Conservation (phyloP, 2,113 vertebrate genomes). For the Tragelaphus scriptus region DNA sequence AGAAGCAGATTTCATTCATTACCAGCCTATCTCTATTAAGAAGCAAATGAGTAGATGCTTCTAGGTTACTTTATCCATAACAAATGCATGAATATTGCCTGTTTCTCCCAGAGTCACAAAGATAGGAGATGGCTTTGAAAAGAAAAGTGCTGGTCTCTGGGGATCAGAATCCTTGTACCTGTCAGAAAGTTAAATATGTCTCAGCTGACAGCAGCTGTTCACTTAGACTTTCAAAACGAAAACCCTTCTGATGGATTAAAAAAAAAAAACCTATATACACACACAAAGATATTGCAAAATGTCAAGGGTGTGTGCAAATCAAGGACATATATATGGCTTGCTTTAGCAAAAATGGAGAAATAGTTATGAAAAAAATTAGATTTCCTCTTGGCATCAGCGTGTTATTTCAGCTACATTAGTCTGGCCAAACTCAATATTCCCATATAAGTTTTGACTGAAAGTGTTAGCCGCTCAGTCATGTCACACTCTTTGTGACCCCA, state of each 20-base stretch:
- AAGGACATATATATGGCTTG: background rate
- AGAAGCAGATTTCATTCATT: background rate
- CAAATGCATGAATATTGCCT: background rate
- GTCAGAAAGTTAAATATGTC: slow-evolving; percentile 77
- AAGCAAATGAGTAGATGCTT: slow-evolving; percentile 36
- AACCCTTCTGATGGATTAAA: slow-evolving; percentile 57
- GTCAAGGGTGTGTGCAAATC: background rate
- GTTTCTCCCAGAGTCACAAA: slow-evolving; percentile 48
- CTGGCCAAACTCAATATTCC: background rate
- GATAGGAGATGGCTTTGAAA: slow-evolving; percentile 70
- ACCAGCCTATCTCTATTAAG: background rate
- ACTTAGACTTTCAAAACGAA: slow-evolving; percentile 58
- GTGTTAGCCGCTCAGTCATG: background rate
- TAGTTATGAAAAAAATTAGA: background rate
- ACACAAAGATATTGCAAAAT: background rate
- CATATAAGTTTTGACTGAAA: background rate
- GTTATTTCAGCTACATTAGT: background rate
- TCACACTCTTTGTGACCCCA: background rate
- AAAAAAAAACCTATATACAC: background rate
- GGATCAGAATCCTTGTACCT: slow-evolving; percentile 71
- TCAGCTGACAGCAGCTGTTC: slow-evolving; percentile 68
- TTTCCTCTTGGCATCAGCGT: background rate
- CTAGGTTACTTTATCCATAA: slow-evolving; percentile 54
- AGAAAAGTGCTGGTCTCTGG: slow-evolving; percentile 67
- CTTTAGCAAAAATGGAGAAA: background rate